phyloP scores from a whole-genome alignment of 2,797 vertebrate species.

The Psittacula derbiana region DNA sequence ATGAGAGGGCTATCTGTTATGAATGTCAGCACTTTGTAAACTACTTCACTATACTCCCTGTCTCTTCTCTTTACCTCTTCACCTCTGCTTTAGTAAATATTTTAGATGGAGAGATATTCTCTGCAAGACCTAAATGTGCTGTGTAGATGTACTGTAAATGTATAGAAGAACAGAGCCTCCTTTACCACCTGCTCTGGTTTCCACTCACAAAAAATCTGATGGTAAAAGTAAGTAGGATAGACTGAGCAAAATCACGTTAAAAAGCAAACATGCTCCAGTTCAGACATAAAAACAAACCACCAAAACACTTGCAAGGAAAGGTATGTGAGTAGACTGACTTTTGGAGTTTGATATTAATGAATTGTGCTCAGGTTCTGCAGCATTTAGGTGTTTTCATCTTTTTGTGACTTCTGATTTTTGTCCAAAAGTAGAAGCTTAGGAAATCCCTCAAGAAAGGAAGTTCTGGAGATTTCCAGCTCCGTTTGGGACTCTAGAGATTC shows the following conservation, averaged over 20 bases:
- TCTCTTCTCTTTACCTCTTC: neutral
- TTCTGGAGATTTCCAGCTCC: slow-evolving; percentile 49
- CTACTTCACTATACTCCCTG: neutral
- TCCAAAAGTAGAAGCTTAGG: neutral
- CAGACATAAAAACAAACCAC: neutral
- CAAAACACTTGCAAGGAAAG: neutral
- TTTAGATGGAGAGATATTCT: neutral
- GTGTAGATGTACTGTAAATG: neutral
- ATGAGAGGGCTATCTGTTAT: neutral
- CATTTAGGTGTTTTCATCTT: neutral
- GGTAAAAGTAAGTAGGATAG: neutral
- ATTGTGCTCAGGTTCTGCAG: neutral
- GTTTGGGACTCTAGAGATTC: slow-evolving; percentile 31
- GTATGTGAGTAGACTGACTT: neutral
- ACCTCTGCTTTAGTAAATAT: neutral
- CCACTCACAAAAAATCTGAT: neutral
- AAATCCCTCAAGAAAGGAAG: slow-evolving; percentile 33
- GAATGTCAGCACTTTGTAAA: slow-evolving; percentile 61
- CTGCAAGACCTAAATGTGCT: neutral
- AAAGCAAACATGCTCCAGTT: neutral
- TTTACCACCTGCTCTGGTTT: neutral
- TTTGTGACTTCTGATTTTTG: neutral
- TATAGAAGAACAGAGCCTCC: neutral
- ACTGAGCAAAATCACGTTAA: neutral
- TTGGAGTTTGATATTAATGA: neutral